Conservation (phyloP, 2,113 vertebrate species). For the Oriolus oriolus region DNA sequence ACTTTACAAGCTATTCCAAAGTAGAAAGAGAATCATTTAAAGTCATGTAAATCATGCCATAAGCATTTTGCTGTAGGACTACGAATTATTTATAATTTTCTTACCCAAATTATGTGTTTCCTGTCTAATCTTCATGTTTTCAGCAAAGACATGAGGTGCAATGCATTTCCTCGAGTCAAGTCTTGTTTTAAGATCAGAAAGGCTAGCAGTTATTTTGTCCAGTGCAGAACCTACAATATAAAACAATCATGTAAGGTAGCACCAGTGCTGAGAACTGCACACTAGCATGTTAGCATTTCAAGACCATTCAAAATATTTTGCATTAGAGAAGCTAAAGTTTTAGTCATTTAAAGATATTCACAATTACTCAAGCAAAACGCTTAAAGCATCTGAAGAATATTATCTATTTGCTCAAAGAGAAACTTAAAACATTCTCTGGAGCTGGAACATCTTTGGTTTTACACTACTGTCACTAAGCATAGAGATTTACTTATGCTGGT, state of each 20-base stretch:
- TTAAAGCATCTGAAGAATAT: neutral
- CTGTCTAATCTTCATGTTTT: conserved; percentile 89
- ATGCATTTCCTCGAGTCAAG: conserved; percentile 87
- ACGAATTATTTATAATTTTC: neutral
- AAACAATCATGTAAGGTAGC: neutral
- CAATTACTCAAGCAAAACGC: neutral
- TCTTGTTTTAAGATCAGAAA: conserved; percentile 82
- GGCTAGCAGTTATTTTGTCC: conserved; percentile 86
- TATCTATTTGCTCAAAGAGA: neutral
- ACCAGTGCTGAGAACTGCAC: neutral
- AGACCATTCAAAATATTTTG: neutral
- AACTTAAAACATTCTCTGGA: neutral
- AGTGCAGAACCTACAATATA: conserved; percentile 80
- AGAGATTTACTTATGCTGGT: neutral
- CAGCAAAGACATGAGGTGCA: conserved; percentile 83
- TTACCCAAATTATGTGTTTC: conserved; percentile 90
- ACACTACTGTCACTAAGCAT: neutral
- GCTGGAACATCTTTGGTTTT: neutral
- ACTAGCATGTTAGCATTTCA: neutral
- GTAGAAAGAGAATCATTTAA: neutral
- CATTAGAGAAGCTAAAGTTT: neutral
- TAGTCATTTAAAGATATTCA: neutral
- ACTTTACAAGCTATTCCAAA: neutral
- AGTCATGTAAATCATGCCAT: neutral
- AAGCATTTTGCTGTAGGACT: neutral